phyloP scores from a whole-genome alignment of 2,888 invertebrate species.

The Cheiracanthium punctorium region DNA sequence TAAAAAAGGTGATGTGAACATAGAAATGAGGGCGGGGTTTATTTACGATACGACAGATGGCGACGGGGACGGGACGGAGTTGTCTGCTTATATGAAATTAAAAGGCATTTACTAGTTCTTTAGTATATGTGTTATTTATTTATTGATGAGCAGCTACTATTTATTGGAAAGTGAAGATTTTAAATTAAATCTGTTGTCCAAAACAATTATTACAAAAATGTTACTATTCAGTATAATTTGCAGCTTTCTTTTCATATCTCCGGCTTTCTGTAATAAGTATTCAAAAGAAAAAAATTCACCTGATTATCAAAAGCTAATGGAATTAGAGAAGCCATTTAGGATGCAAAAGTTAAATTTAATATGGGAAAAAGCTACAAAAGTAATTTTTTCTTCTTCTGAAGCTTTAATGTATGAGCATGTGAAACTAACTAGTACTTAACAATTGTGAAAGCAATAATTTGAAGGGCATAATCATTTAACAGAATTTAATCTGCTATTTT shows the following conservation, averaged over 20 bases:
- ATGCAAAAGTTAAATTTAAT: slow-evolving; percentile 92
- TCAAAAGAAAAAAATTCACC: slow-evolving; percentile 53
- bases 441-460: background rate
- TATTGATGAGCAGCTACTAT: too few relatives aligned
- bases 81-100: too few relatives aligned
- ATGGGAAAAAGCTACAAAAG: slow-evolving; percentile 92
- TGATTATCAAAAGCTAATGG: slow-evolving; percentile 35
- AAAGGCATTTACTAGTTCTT: too few relatives aligned
- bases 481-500: too few relatives aligned
- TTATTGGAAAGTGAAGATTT: too few relatives aligned
- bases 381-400: slow-evolving; percentile 77
- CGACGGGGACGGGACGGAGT: too few relatives aligned
- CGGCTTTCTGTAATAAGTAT: slow-evolving; percentile 36
- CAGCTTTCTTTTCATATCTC: background rate
- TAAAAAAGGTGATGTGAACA: too few relatives aligned
- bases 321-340: slow-evolving; percentile 85
- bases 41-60: too few relatives aligned
- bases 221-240: background rate
- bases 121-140: too few relatives aligned
- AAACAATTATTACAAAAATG: background rate
- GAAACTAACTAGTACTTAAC: background rate
- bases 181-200: too few relatives aligned
- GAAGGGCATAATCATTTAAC: background rate
- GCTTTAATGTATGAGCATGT: background rate
- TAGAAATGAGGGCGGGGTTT: too few relatives aligned